Base-by-base conservation (phyloP, 2,797 vertebrate genomes). In the Pristis pectinata region DNA sequence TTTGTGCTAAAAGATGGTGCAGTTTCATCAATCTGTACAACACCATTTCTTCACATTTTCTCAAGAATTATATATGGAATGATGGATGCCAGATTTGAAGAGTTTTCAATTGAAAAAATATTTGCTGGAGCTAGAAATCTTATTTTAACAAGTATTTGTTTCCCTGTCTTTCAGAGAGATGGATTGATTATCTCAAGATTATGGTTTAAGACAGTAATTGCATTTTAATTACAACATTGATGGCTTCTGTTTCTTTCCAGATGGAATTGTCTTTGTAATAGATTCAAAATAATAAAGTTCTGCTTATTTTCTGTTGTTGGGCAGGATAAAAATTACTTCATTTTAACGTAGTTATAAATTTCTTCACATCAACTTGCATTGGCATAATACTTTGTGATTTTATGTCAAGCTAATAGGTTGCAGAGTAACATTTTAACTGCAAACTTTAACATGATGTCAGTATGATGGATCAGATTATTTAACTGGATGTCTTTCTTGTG, bases 211-310 rank as follows among this genome's bases (percentile, higher is more conserved):
- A 98, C 97, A 97, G 98, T 99, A 99, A 99, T 99, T 99, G 98
- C 98, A 98, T 99, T 99, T 99, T 99, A 99, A 99, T 99, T 99
- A 98, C 98, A 98, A 98, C 98, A 97, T 98, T 99, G 98, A 98
- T 98, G 98, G 97, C 98, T 98, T 98, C 95, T 96, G 97, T 97
- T 97, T 97, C 97, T 97, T 97, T 98, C 97, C 98, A 99, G 98
- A 99, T 99, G 98, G 98, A 99, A 98, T 97, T 97, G 97, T 98
- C 97, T 98, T 98, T 97, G 97, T 98, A 98, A 98, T 98, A 98
- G 96, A 96, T 95, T 95, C 97, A 96, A 95, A 96, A 96, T 97
- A 96, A 96, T 96, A 95, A 95, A 96, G 95, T 97, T 96, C 95
- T 97, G 96, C 96, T 95, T 95, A 97, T 97, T 97, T 97, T 97